These are phyloP conservation scores for Drosophila trichaetosa DNA, from an alignment of 2,888 invertebrate species.

Conservation along the genomic window DNA sequence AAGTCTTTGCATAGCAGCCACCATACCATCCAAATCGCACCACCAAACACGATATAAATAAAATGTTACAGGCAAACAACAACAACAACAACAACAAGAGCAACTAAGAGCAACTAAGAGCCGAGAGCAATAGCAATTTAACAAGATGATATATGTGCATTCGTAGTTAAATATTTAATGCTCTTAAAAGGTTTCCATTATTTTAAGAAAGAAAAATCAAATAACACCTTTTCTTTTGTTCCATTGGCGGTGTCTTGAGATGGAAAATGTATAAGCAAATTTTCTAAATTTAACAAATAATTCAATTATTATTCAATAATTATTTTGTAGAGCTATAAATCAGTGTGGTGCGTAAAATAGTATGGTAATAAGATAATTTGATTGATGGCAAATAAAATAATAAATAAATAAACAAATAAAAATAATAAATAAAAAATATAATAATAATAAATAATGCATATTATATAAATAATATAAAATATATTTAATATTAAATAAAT, in stretches of 20 bases:
- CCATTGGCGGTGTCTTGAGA: background rate
- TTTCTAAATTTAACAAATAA: background rate
- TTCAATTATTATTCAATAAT: background rate
- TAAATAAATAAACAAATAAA: no score
- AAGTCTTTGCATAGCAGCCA: constrained; percentile 14
- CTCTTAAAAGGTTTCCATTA: constrained; percentile 11
- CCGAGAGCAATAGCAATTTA: constrained; percentile 12
- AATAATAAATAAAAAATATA: background rate
- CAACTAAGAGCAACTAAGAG: background rate
- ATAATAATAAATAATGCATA: no score
- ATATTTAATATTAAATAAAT: background rate
- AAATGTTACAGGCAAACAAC: constrained; percentile 24
- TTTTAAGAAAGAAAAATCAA: background rate
- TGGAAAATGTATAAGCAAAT: background rate
- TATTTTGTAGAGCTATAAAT: background rate
- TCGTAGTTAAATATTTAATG: constrained; percentile 23
- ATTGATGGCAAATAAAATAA: background rate
- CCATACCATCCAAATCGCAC: constrained; percentile 6
- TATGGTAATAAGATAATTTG: background rate
- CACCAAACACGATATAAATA: constrained; percentile 29
- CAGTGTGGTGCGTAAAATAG: no score
- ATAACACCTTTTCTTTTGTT: background rate
- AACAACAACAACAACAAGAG: constrained; percentile 4
- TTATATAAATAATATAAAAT: no score
- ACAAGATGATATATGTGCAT: constrained; percentile 12